Evolutionary conservation across 2,113 vertebrate genomes (phyloP), one percentile per base, ranked within the genome.

Genomic region (Alligator sinensis): DNA sequence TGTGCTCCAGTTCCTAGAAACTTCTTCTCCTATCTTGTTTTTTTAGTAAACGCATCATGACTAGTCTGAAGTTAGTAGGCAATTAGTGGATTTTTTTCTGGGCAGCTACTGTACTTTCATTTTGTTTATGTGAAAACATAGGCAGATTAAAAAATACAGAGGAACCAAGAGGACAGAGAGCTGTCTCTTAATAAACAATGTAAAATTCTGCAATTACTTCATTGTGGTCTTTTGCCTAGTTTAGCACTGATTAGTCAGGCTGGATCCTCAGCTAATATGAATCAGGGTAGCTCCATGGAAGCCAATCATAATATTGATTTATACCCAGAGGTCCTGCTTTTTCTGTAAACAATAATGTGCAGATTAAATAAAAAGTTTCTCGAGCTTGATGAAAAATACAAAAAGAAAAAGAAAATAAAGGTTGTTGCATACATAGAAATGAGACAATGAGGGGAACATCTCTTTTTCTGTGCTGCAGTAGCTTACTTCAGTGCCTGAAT

Each of bases 231-330:
- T 86, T 81, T 60, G 24, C 87, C 74, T 76, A 2, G 0, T 79
- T 92, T 86, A 60, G 30, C 21, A 28, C 30, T 68, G 66, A 68
- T 87, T 60, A 68, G 25, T 34, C 57, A 34, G 76, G 74, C 66
- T 30, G 82, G 76, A 34, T 78, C 84, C 81, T 86, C n/a, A 7
- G 25, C 86, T 89, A 70, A 61, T 77, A 4, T 61, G 91, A 91
- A 84, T 91, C 81, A 80, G 64, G 28, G 14, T 88, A 86, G 87
- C 91, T 75, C 15, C 22, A 27, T 66, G 78, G 80, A 95, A 96
- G 66, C 83, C 82, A 76, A 90, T 88, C 86, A 76, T 62, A 75
- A 85, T 82, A 70, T 86, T 75, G 22, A 80, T 89, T 22, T 19
- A 88, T 80, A 24, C 59, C 62, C 80, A 0, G 66, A 84, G 34